A percentile compares a stretch with the other conserved stretches of the same genome.
These are phyloP conservation scores for Lineus longissimus DNA, from an alignment of 1,140 invertebrate species.

Conservation along the genomic window DNA sequence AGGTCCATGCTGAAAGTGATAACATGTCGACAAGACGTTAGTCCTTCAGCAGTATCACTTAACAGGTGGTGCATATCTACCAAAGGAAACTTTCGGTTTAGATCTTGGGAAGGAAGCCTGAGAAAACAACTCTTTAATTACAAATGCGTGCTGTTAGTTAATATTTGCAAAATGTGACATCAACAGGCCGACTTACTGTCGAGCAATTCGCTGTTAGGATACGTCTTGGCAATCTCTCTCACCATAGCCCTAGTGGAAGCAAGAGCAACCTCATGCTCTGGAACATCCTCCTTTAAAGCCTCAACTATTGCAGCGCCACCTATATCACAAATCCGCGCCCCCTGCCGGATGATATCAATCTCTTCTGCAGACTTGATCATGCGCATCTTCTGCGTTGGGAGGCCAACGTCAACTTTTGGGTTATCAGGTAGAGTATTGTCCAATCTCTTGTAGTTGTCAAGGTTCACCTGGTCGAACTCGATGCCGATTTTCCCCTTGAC, in stretches of 20 bases:
- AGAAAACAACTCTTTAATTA: too few species aligned
- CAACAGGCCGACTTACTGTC: background rate
- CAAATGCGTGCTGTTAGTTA: too few species aligned
- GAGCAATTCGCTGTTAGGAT: background rate
- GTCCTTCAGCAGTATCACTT: too few species aligned
- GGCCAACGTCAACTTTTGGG: background rate
- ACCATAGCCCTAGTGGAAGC: background rate
- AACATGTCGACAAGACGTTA: too few species aligned
- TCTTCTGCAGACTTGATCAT: slow-evolving; percentile 4
- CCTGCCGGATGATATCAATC: background rate
- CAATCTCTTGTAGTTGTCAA: background rate
- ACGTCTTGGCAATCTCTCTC: background rate
- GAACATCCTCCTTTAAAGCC: background rate
- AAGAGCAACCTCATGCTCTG: slow-evolving; percentile 4
- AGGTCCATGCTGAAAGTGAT: background rate
- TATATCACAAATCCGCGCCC: background rate
- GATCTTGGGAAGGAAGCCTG: too few species aligned
- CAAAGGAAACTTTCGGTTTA: too few species aligned
- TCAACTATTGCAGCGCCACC: background rate
- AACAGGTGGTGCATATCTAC: too few species aligned
- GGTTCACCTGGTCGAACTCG: slow-evolving; percentile 2
- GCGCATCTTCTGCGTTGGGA: background rate
- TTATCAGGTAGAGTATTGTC: background rate
- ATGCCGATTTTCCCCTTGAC: background rate
- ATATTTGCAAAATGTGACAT: too few species aligned